Conservation (phyloP, 2,797 vertebrate genomes). For the Ispidina lecontei region DNA sequence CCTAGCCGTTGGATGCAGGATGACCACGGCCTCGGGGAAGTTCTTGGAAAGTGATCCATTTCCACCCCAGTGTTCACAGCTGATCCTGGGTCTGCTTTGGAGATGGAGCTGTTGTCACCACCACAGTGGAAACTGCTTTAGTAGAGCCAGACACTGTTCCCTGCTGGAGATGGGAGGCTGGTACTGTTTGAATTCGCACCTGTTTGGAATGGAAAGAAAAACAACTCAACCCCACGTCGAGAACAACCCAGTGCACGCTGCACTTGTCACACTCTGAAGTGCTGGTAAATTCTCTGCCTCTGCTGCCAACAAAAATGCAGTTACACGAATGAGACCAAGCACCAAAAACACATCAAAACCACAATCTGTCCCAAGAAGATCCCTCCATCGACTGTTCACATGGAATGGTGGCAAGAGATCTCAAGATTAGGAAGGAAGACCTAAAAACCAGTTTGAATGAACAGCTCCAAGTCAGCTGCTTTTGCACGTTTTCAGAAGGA, state of each 20-base stretch:
- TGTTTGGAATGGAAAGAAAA: constrained; percentile 48
- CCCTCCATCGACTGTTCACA: neutral
- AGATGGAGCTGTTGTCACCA: constrained; percentile 93
- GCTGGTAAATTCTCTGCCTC: neutral
- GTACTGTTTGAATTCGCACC: constrained; percentile 96
- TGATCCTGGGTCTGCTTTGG: constrained; percentile 89
- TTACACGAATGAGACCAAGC: neutral
- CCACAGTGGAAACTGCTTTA: constrained; percentile 94
- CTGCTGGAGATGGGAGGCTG: constrained; percentile 92
- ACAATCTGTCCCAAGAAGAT: neutral
- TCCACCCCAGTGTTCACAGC: constrained; percentile 64
- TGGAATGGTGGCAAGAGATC: neutral
- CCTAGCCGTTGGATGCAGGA: too few relatives aligned
- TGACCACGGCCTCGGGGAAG: too few relatives aligned
- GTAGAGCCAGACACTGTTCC: constrained; percentile 87
- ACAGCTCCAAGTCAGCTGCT: neutral
- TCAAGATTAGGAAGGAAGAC: neutral
- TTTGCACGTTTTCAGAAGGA: neutral
- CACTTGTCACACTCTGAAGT: neutral
- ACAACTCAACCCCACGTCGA: neutral
- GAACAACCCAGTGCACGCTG: neutral
- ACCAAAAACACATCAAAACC: neutral
- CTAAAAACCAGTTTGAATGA: neutral
- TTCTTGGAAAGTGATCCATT: neutral
- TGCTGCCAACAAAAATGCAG: neutral